Base-by-base conservation (phyloP, 1,140 invertebrate species). In the Acromyrmex charruanus region DNA sequence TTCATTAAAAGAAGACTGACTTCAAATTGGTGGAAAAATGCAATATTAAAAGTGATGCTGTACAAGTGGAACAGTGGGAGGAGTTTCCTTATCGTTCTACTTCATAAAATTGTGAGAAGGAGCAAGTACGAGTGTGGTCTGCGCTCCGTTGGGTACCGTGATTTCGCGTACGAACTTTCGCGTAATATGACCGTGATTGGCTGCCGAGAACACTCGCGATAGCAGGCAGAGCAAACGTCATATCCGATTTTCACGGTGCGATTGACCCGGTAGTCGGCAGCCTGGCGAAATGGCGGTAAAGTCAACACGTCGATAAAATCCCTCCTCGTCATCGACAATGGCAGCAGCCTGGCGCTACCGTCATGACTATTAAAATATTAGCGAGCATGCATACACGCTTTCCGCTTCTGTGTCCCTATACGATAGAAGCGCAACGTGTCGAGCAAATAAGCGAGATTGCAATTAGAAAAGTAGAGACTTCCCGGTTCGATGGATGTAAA, bases 221-320 rank as follows among this genome's bases (percentile, higher is more conserved):
- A 82, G 80, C 80, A 55, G 55, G 39, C 71, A 85, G 71, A 79
- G 81, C 63, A 79, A 85, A 85, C 87, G 44, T 86, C 85, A 88
- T 66, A 72, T 77, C 59, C 68, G 89, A 91, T 91, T 89, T 91
- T 86, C 81, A 59, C 71, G 68, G 77, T 63, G 28, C 80, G 85
- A 91, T 91, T 91, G 90, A 89, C 85, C 88, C 69, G 72, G 51
- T 74, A 79, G 66, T 86, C 77, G 71, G 49, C 85, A 68, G 61
- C 81, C 74, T 68, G 86, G 74, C 80, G 80, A 89, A 89, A 85
- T 82, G 44, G 71, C 53, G 61, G 69, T 85, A 85, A 91, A 91
- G 77, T 79, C 77, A 79, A 80, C 74, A 79, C 75, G 58, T 86
- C 88, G 85, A 91, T 90, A 82, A 87, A 87, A 74, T 80, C 79